These are phyloP conservation scores for Pachyuromys duprasi DNA, from an alignment of 2,797 vertebrate species.

Conservation along the genomic window DNA sequence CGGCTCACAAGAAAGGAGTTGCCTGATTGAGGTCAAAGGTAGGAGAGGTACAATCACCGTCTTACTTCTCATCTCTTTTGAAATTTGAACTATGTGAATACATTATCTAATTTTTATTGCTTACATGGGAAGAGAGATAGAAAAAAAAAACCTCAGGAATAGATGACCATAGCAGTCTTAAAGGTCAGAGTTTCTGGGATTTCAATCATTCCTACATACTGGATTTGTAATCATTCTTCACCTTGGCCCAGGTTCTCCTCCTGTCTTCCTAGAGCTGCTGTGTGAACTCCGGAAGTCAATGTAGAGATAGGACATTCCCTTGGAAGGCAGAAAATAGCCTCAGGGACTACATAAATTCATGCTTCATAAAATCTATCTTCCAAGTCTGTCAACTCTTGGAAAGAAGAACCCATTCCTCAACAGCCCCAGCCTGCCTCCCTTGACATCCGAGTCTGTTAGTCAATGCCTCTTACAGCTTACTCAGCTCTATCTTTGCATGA, in stretches of 20 bases:
- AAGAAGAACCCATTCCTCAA: background rate
- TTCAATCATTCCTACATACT: background rate
- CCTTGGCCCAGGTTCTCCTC: background rate
- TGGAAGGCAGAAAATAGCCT: too few species aligned
- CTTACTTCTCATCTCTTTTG: background rate
- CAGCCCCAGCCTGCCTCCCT: background rate
- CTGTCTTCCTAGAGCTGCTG: accelerated
- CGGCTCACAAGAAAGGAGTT: background rate
- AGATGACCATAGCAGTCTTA: background rate
- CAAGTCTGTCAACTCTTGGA: background rate
- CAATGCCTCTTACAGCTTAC: background rate
- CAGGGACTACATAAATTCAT: background rate
- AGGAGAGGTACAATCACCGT: background rate
- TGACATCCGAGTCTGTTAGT: background rate
- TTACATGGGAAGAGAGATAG: background rate
- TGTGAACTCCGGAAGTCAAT: background rate
- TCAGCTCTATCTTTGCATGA: background rate
- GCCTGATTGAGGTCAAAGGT: background rate
- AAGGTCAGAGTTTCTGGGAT: background rate
- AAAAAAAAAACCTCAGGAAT: background rate
- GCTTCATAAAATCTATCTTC: background rate
- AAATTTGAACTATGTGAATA: background rate
- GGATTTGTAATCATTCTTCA: background rate
- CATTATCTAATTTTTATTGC: background rate
- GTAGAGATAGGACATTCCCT: background rate